Base-by-base conservation (phyloP, 2,113 vertebrate species). In the Odocoileus virginianus region DNA sequence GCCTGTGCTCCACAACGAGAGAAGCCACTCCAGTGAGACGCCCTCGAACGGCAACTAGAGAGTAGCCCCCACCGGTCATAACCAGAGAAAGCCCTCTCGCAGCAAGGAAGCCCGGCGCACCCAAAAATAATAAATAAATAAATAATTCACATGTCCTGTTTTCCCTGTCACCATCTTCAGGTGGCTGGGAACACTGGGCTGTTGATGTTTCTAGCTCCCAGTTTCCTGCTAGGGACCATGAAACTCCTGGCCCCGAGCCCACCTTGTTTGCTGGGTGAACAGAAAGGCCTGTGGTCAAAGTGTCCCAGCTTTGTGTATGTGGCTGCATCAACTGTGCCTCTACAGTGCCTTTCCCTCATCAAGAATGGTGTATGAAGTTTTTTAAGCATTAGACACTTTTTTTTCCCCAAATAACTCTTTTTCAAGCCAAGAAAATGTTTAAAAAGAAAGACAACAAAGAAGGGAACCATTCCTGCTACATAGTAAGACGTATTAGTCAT, bases 391-490 rank as follows among this genome's bases (percentile, higher is more conserved):
- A 17, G 89, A 79, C 30, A 52, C 55, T 36, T 43, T 64, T 17
- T 11, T 30, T 45, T 28, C 3, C 3, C 8, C n/a, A 92, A 95
- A 71, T 50, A 67, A 74, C 50, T 82, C 7, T 81, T 74, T 76
- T 89, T 89, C 40, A 96, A 95, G 55, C 33, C 47, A 94, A 45
- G 55, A 76, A 93, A 93, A 90, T 16, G 17, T 81, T 58, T 19
- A 47, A 90, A 94, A 83, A 50, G 52, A 89, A 87, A 61, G 19
- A 23, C 36, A 95, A 27, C 43, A 54, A 95, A 36, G 30, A 21
- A 4, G 6, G 8, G 2, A 95, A 23, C 3, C 5, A 45, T 23
- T 95, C 45, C 52, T 85, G 55, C 13, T 27, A 94, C 64, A 89
- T n/a, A 45, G 30, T 36, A 90, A 92, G 61, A 87, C 14, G 10